These are phyloP conservation scores for Myotis daubentonii DNA, from an alignment of 2,797 vertebrate genomes.

Conservation along the genomic window DNA sequence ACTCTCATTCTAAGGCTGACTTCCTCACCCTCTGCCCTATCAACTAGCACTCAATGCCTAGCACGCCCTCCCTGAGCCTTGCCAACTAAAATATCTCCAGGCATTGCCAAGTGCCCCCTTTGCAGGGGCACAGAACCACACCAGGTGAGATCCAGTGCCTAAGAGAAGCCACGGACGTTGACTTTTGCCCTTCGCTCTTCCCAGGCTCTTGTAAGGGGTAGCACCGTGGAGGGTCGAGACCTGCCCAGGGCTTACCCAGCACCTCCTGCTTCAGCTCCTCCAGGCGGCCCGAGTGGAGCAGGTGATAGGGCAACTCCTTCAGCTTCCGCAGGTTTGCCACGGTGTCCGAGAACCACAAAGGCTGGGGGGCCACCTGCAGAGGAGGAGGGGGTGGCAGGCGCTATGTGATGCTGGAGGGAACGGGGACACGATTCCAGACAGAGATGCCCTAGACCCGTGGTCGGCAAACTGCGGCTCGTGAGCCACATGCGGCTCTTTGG, in stretches of 20 bases:
- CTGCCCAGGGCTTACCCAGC: slow-evolving; percentile 81
- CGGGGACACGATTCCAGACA: background rate
- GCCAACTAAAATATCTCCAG: background rate
- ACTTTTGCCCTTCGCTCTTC: accelerated
- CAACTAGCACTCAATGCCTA: background rate
- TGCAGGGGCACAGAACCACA: background rate
- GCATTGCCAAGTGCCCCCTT: background rate
- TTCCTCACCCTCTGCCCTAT: background rate
- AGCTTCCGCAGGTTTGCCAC: slow-evolving; percentile 89
- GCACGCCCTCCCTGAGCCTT: background rate
- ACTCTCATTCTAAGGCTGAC: background rate
- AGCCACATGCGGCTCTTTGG: no score
- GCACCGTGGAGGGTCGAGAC: accelerated
- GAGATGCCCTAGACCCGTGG: background rate
- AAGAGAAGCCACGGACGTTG: background rate
- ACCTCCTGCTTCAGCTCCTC: slow-evolving; percentile 88
- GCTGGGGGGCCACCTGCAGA: slow-evolving; percentile 89
- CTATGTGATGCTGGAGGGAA: background rate
- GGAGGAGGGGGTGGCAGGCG: background rate
- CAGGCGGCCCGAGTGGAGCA: slow-evolving; percentile 84
- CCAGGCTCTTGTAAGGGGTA: background rate
- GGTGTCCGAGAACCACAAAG: slow-evolving; percentile 88
- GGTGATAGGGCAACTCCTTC: slow-evolving; percentile 88
- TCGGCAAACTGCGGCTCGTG: no score
- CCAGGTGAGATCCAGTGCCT: background rate